These are phyloP conservation scores for mouse (Mus musculus) DNA, from an alignment of 2,113 vertebrate genomes.

Conservation along the genomic window GRCm39 chr5:107449001-107449500, in stretches of 20 bases:
- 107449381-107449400: slow-evolving; percentile 5
- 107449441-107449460: too few species aligned
- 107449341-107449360: slow-evolving; percentile 13
- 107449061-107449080: not conserved
- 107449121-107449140: not conserved
- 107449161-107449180: not conserved
- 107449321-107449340: not conserved
- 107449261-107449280: not conserved
- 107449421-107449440: too few species aligned
- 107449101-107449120: not conserved
- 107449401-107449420: too few species aligned
- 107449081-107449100: slow-evolving; percentile 15
- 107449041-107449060: not conserved
- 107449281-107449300: not conserved
- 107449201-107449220: slow-evolving; percentile 8
- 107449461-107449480: too few species aligned
- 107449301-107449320: not conserved
- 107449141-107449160: not conserved
- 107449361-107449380: slow-evolving; percentile 11
- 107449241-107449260: not conserved
- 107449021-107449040: not conserved
- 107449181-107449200: not conserved
- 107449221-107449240: not conserved
- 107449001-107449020: not conserved
- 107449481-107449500: too few species aligned